Conservation (phyloP, 1,140 invertebrate genomes). For the Achatina immaculata region DNA sequence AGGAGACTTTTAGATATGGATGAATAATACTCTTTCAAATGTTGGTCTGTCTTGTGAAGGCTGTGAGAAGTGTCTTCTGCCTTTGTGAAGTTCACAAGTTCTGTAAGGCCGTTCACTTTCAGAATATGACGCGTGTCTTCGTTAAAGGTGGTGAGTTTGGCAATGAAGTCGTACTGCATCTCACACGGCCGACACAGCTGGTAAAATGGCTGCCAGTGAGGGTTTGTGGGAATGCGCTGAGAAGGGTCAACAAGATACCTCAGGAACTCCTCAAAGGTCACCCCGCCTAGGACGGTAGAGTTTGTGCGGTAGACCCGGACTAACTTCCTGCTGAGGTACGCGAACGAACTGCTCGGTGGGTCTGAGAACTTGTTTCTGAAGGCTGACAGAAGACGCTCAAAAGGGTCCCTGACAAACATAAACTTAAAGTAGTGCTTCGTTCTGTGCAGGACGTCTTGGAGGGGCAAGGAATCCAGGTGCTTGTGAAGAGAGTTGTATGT, state of each 20-base stretch:
- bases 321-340: constrained; percentile 83
- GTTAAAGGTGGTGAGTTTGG: constrained; percentile 22
- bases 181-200: constrained; percentile 37
- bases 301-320: constrained; percentile 66
- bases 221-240: constrained; percentile 17
- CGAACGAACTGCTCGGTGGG: constrained; percentile 79
- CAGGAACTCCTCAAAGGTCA: constrained; percentile 27
- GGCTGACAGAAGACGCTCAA: constrained; percentile 90
- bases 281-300: background rate
- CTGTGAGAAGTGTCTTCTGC: background rate
- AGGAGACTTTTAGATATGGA: background rate
- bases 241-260: constrained; percentile 11
- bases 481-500: constrained; percentile 36
- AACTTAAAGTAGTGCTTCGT: constrained; percentile 83
- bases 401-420: constrained; percentile 88
- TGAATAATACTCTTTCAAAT: constrained; percentile 24
- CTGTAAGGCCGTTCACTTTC: background rate
- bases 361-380: constrained; percentile 88
- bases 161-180: constrained; percentile 41
- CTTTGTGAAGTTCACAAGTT: background rate
- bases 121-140: constrained; percentile 20
- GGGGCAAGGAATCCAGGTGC: constrained; percentile 73
- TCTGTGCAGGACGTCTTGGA: constrained; percentile 75
- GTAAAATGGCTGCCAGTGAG: constrained; percentile 41
- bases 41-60: background rate